Base-by-base conservation (phyloP, 2,888 invertebrate species). In the Dendrolimus houi region DNA sequence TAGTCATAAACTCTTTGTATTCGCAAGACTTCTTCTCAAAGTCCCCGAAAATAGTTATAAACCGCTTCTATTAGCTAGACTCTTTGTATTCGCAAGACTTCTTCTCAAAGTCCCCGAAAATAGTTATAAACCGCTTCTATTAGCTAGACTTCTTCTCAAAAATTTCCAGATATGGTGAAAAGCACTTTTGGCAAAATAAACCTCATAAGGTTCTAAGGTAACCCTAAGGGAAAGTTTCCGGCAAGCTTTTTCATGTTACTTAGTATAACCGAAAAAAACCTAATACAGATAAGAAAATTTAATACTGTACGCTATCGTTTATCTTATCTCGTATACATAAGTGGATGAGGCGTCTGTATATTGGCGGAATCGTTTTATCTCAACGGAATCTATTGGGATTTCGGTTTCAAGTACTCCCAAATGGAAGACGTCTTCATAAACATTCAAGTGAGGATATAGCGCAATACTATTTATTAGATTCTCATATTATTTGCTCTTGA, bases 211-310 rank as follows among this genome's bases (percentile, higher is more conserved):
- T 47, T 47, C 47, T 47, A 47, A 47, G 47, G 10, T 47, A 47
- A 47, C 47, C 47, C 47, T 10, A 47, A 47, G 7, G 47, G 10
- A 47, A 17, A 17, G 17, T 3, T 47, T 47, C 10, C 1, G 47
- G 6, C 47, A 17, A 17, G 17, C 47, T 47, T 47, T 47, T 47
- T 6, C 47, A 47, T 10, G 9, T 9, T 47, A 47, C 10, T 47
- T 10, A 47, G 10, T 47, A 47, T 9, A 10, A 64, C 62, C 54
- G 58, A 68, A 70, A 70, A 14, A 62, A 17, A 17, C 47, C 47
- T 47, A 47, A 47, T 47, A 10, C 47, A 47, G 47, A 47, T 47
- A 47, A 47, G 47, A 47, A 47, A 47, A 47, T 47, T 62, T 55
- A 59, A 65, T 60, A 53, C 54, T 17, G 56, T 56, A 58, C 59